These are phyloP conservation scores for Trichonephila clavata DNA, from an alignment of 1,140 invertebrate species.

Conservation along the genomic window DNA sequence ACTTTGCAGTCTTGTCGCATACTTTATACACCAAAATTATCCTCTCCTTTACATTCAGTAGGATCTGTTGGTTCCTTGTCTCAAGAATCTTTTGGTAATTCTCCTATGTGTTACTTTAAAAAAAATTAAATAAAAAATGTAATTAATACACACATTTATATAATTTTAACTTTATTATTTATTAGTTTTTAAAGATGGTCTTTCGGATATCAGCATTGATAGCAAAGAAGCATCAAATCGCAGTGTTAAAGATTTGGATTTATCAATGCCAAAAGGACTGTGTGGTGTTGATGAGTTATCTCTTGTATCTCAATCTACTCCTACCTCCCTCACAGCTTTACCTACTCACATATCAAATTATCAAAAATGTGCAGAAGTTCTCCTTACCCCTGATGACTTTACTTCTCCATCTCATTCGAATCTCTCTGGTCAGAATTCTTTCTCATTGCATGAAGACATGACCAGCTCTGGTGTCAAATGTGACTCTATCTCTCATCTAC, in stretches of 20 bases:
- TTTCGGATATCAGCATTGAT: constrained; percentile 80
- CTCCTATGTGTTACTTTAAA: not conserved
- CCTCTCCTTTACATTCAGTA: constrained; percentile 76
- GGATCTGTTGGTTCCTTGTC: constrained; percentile 80
- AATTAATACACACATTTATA: not conserved
- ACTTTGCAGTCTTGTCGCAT: constrained; percentile 92
- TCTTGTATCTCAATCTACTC: constrained; percentile 11
- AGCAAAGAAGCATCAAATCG: constrained; percentile 6
- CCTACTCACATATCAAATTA: constrained; percentile 48
- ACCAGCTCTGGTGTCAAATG: not conserved
- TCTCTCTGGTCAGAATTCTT: constrained; percentile 32
- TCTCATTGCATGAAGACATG: constrained; percentile 36
- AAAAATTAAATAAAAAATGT: not conserved
- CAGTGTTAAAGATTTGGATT: constrained; percentile 48
- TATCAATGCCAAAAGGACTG: constrained; percentile 3
- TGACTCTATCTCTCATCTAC: constrained; percentile 26
- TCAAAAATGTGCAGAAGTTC: constrained; percentile 78
- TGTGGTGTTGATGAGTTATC: constrained; percentile 7
- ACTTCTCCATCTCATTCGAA: constrained; percentile 83
- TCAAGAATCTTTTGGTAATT: constrained; percentile 80
- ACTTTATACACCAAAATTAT: constrained; percentile 85
- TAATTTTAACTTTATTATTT: not conserved
- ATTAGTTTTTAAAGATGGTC: constrained; percentile 78
- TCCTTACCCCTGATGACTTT: constrained; percentile 95
- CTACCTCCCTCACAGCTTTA: constrained; percentile 33